Percentiles rank a stretch among this genome's conserved stretches.
Evolutionary conservation across 1,140 invertebrate species (phyloP).

Genomic region (Rhysida immarginata): DNA sequence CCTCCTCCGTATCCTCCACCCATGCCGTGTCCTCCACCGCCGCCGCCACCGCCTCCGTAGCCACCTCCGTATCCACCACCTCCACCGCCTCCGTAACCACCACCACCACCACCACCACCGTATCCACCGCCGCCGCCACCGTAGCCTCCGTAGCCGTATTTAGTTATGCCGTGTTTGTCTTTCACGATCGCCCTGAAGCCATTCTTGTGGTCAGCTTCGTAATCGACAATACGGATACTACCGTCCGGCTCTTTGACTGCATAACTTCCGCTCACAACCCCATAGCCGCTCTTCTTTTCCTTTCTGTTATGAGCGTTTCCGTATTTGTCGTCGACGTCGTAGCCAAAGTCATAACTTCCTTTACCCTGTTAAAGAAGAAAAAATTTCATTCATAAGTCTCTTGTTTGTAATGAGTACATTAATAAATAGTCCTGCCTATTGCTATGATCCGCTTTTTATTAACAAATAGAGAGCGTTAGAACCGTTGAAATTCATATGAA

Average conservation of each 20-base stretch:
- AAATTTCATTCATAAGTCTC: too few relatives aligned
- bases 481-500: too few relatives aligned
- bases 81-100: too few relatives aligned
- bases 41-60: too few relatives aligned
- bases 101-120: too few relatives aligned
- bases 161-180: not conserved
- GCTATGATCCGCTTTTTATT: too few relatives aligned
- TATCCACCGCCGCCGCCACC: not conserved
- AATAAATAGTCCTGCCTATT: too few relatives aligned
- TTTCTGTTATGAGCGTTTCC: not conserved
- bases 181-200: slow-evolving; percentile 7
- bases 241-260: slow-evolving; percentile 4
- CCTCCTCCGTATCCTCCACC: too few relatives aligned
- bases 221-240: not conserved
- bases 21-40: too few relatives aligned
- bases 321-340: slow-evolving; percentile 1
- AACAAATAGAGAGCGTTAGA: too few relatives aligned
- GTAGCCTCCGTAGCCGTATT: not conserved
- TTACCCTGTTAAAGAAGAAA: not conserved
- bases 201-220: not conserved
- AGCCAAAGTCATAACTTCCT: slow-evolving; percentile 1
- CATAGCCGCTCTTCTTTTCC: not conserved
- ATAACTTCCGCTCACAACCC: not conserved
- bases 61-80: too few relatives aligned
- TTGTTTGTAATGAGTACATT: too few relatives aligned